Evolutionary conservation across 2,113 vertebrate genomes (phyloP), one percentile per base, ranked within the genome.

Genomic region (Thryonomys swinderianus): DNA sequence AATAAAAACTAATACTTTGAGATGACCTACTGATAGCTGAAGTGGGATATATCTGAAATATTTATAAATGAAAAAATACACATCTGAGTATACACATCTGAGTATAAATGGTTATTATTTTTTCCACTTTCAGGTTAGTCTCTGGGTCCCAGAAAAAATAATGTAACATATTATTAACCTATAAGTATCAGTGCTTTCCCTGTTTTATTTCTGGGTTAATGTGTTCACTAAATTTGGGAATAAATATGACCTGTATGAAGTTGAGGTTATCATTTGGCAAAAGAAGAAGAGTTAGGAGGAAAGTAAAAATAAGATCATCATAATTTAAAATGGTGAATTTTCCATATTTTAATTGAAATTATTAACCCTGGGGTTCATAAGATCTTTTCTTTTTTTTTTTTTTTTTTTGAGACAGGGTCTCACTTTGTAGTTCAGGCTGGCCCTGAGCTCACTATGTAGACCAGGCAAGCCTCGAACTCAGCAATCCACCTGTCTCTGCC

Each of bases 141-240:
- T 79, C 55, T 37, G 40, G 40, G 48, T 45, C 55, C 9, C 45
- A 34, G 74, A 53, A 0, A 73, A 69, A 71, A 57, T 12, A 40
- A 25, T 21, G 21, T 16, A 69, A 32, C 30, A 25, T 64, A 81
- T 42, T 59, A 87, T 51, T 83, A 84, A 37, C 18, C 6, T 73
- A 20, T 32, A 40, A 12, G 6, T 14, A 37, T 53, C n/a, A 80
- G 13, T 18, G n/a, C 14, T 25, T 80, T 23, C 37, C 85, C 34
- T 13, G 37, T 51, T 93, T 83, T 62, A 48, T 59, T 91, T 78
- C 69, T 32, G 61, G 18, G 21, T 95, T 91, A 80, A 85, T n/a
- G 6, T 64, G 76, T 88, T 51, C 45, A 51, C 67, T 48, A 23
- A 66, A 79, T 78, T 84, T 93, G 62, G 30, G 91, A 95, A 66